These are phyloP conservation scores for Mythimna albipuncta DNA, from an alignment of 2,888 invertebrate species.

Conservation along the genomic window DNA sequence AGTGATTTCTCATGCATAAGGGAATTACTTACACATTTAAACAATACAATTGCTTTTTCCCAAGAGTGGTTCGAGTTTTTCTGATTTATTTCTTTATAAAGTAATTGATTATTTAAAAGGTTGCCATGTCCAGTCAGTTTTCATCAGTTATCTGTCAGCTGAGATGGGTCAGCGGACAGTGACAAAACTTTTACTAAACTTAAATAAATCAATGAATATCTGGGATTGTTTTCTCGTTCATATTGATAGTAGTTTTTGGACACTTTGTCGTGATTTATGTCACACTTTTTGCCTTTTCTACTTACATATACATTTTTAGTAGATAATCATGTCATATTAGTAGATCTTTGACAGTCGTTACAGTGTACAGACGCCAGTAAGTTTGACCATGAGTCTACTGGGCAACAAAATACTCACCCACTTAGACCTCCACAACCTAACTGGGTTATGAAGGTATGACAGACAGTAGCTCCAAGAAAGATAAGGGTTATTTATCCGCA, in stretches of 20 bases:
- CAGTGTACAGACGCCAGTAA: no score
- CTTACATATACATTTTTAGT: no score
- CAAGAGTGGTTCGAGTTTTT: not conserved
- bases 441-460: not conserved
- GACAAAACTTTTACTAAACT: conserved; percentile 38
- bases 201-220: conserved; percentile 28
- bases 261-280: not conserved
- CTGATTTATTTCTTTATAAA: conserved; percentile 7
- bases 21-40: not conserved
- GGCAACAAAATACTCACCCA: no score
- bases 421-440: no score
- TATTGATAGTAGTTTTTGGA: not conserved
- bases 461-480: no score
- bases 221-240: conserved; percentile 18
- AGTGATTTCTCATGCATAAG: not conserved
- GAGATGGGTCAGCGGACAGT: conserved; percentile 37
- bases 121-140: conserved; percentile 35
- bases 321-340: no score
- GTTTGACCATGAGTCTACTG: no score
- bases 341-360: no score
- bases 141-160: conserved; percentile 44
- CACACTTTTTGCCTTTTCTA: not conserved
- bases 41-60: not conserved
- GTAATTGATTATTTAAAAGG: conserved; percentile 40
- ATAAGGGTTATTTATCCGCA: no score